These are phyloP conservation scores for Boloria selene DNA, from an alignment of 2,888 invertebrate genomes.

Conservation along the genomic window DNA sequence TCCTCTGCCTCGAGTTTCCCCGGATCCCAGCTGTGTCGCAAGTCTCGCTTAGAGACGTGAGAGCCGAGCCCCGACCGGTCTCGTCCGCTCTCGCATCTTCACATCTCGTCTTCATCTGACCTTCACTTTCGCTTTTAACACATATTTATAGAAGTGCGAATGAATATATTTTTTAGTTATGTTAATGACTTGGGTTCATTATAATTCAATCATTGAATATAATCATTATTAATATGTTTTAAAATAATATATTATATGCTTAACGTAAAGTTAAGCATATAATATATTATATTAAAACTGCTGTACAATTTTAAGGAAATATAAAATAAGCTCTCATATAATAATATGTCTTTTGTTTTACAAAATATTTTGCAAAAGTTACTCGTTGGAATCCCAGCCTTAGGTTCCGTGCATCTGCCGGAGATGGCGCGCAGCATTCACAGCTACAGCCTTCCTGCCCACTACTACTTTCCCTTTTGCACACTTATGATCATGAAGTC, in stretches of 20 bases:
- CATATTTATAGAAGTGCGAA: constrained; percentile 29
- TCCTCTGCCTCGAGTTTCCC: constrained; percentile 35
- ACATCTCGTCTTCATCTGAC: constrained; percentile 50
- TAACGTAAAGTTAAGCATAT: too few relatives aligned
- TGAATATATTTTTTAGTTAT: constrained; percentile 21
- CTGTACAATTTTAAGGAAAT: too few relatives aligned
- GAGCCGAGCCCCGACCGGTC: constrained; percentile 37
- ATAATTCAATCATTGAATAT: neutral
- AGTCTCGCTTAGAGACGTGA: constrained; percentile 32
- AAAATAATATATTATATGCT: too few relatives aligned
- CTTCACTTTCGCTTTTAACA: constrained; percentile 58
- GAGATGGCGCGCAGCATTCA: constrained; percentile 7
- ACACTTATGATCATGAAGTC: constrained; percentile 42
- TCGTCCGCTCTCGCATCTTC: constrained; percentile 42
- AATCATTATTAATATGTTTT: too few relatives aligned
- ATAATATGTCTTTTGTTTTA: too few relatives aligned
- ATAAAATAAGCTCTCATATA: too few relatives aligned
- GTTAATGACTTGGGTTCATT: constrained; percentile 3
- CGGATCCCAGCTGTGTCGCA: constrained; percentile 34
- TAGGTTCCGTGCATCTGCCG: constrained; percentile 11
- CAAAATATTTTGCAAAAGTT: too few relatives aligned
- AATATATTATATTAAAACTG: too few relatives aligned
- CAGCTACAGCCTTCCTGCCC: constrained; percentile 33
- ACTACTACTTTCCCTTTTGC: constrained; percentile 49
- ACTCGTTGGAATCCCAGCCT: too few relatives aligned